Percentiles rank a stretch among this genome's conserved stretches.
Conservation (phyloP, 1,140 invertebrate species). For the Delia radicum region DNA sequence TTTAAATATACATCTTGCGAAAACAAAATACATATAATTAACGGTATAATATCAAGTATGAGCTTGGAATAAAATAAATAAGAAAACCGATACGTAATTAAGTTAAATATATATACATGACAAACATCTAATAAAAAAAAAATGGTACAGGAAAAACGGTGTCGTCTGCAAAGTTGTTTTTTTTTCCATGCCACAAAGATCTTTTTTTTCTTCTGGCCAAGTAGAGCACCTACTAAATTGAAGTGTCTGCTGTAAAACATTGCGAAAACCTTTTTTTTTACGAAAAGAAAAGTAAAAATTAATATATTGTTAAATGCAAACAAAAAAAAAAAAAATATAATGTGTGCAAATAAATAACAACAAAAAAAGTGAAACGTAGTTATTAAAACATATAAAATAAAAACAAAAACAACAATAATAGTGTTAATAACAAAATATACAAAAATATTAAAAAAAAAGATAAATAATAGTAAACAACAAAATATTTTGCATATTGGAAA, state of each 20-base stretch:
- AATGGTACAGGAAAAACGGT: conserved; percentile 13
- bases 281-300: not conserved
- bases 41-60: not conserved
- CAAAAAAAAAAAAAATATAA: not conserved
- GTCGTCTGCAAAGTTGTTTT: conserved; percentile 4
- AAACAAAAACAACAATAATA: not conserved
- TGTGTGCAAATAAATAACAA: not conserved
- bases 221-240: not conserved
- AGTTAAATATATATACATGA: too few species aligned
- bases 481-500: not conserved
- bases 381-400: not conserved
- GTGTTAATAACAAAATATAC: not conserved
- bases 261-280: not conserved
- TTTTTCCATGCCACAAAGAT: not conserved
- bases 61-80: not conserved
- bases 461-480: not conserved
- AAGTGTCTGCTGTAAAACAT: not conserved
- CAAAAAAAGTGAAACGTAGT: conserved; percentile 5
- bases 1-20: not conserved
- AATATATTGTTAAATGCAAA: not conserved
- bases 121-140: too few species aligned
- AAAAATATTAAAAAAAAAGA: not conserved
- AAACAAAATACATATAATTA: not conserved
- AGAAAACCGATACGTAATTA: too few species aligned
- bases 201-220: not conserved